Base-by-base conservation (phyloP, 2,113 vertebrate genomes). In the Glaucomys volans region DNA sequence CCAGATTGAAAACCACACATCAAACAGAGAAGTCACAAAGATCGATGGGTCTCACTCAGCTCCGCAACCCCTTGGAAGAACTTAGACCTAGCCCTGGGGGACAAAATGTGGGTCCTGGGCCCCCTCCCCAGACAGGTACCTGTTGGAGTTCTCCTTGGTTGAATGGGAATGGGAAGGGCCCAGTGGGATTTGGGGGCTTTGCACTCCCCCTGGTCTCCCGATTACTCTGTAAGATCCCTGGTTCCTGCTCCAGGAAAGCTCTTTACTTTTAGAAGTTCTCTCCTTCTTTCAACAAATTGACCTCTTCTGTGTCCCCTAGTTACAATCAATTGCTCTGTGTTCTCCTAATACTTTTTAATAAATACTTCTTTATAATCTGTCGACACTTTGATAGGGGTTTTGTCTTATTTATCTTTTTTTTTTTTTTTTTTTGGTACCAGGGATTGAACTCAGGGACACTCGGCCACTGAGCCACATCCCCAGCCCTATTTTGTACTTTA, bases 51-150 rank as follows among this genome's bases (percentile, higher is more conserved):
- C 76, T 14, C 57, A n/a, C 79, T 90, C 87, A 67, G 52, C 80
- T 30, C 52, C 95, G 97, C 59, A 95, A 93, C n/a, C 97, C 98
- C 18, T 90, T 98, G 92, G 95, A 93, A 75, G 97, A 98, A 86
- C 96, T 98, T 76, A 97, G 75, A 67, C 72, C 89, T 54, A 95
- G 84, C 64, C 37, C 81, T 80, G 57, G 62, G 37, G 66, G 18
- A 24, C 93, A 92, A 44, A 97, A 96, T 94, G 87, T 87, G 72
- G 83, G 44, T 9, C n/a, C 87, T 66, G 82, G 32, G 11, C 81
- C 76, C 26, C 72, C 74, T 52, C 20, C 47, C 52, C 90, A 82
- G 84, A 97, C 91, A 97, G 97, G 97, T 98, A 97, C 64, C 35
- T 79, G 10, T 81, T 91, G 77, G 79, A 91, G 57, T 30, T 44